A percentile compares a stretch with the other conserved stretches of the same genome.
phyloP scores from a whole-genome alignment of 2,113 vertebrate genomes.

The Mixornis gularis region DNA sequence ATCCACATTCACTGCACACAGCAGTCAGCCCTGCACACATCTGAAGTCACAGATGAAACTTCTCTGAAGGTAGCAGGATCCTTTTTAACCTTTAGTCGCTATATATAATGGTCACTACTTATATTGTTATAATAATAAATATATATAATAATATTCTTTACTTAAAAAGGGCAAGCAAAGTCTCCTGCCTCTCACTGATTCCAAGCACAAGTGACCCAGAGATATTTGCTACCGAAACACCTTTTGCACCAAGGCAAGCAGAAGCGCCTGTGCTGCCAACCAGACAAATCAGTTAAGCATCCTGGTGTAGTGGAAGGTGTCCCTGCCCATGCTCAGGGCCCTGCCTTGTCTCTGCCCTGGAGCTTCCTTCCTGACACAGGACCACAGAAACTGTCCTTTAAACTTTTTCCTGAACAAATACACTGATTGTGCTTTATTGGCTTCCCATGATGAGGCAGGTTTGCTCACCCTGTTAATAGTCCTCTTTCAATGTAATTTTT shows the following conservation, averaged over 20 bases:
- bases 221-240: background rate
- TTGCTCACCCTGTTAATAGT: background rate
- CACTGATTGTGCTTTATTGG: background rate
- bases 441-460: background rate
- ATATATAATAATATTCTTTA: conserved; percentile 49
- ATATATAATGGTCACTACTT: conserved; percentile 30
- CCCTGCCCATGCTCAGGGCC: background rate
- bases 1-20: background rate
- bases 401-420: background rate
- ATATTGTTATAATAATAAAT: conserved; percentile 39
- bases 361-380: background rate
- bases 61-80: background rate
- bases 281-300: background rate
- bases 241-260: background rate
- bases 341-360: background rate
- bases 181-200: background rate
- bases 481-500: background rate
- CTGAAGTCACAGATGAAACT: background rate
- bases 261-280: background rate
- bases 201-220: background rate
- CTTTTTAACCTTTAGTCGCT: conserved; percentile 4
- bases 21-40: background rate
- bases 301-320: too few species aligned
- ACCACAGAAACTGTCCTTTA: background rate
- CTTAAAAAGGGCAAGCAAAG: background rate